Percentiles rank a stretch among this genome's conserved stretches.
phyloP scores from a whole-genome alignment of 2,797 vertebrate genomes.

The Megaceryle alcyon region DNA sequence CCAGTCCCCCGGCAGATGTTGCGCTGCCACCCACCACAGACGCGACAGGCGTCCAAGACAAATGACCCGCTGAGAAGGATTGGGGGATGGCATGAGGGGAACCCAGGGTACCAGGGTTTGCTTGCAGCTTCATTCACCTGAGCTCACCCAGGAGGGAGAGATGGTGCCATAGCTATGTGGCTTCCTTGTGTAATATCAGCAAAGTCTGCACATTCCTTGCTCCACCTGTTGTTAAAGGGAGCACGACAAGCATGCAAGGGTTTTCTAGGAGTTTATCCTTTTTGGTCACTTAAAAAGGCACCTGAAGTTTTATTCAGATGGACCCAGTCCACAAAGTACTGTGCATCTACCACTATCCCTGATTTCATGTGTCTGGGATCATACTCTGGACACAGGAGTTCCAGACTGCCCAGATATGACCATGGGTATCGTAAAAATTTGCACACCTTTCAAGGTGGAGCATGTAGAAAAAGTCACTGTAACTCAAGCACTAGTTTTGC shows the following conservation, averaged over 20 bases:
- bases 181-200: not conserved
- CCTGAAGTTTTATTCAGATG: not conserved
- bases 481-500: not conserved
- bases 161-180: rapidly evolving
- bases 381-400: rapidly evolving
- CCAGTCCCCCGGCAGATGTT: constrained; percentile 30
- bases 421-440: not conserved
- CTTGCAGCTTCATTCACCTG: rapidly evolving
- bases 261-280: not conserved
- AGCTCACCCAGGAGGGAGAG: not conserved
- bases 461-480: not conserved
- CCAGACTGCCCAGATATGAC: not conserved
- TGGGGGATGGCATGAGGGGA: rapidly evolving
- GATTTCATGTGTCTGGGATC: not conserved
- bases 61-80: rapidly evolving
- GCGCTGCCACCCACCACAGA: not conserved
- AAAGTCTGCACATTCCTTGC: rapidly evolving
- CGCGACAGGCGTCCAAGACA: rapidly evolving
- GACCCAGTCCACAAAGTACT: rapidly evolving
- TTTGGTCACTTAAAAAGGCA: not conserved
- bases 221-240: not conserved
- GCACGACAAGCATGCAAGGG: rapidly evolving
- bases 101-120: rapidly evolving
- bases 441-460: not conserved
- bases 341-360: too few relatives aligned